Base-by-base conservation (phyloP, 2,888 invertebrate species). In the Hirtodrosophila trivittata region DNA sequence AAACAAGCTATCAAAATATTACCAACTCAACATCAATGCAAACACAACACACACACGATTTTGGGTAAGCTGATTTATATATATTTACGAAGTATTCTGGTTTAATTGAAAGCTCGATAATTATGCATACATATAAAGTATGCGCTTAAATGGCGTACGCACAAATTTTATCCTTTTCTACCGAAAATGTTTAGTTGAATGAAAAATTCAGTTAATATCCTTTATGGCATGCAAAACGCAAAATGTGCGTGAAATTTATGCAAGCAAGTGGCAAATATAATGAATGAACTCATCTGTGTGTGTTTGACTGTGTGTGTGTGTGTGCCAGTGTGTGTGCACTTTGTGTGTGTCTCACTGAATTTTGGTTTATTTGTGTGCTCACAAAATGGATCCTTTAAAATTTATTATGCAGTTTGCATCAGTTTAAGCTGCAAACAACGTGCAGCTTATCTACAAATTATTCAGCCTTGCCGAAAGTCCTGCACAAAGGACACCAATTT, bases 171-270 rank as follows among this genome's bases (percentile, higher is more conserved):
- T 21, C 18, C 18, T 21, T 21, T 21, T 21, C 5, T 21, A 21
- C 5, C 18, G 3, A 8, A 50, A 50, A 35, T 46, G 62, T 62
- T 55, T 50, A 54, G 16, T 42, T 58, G 18, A 28, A 49, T 60
- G 52, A 42, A 52, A 50, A 49, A 50, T 54, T 46, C 41, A 46
- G 45, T 33, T 33, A 51, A 45, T 71, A 46, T 47, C 58, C 64
- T 47, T 43, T 21, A 37, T 9, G 7, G 41, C 30, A 42, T 59
- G 51, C 43, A 50, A 21, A 32, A 21, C 18, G 18, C 55, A 55
- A 76, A 80, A 60, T 73, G 63, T 59, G 77, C 60, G 54, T 68
- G 32, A 73, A 76, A 76, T 77, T 57, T 81, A 81, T 76, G 72
- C 83, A 77, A 82, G 72, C 68, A 54, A 63, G 45, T 58, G 45